Percentiles rank a stretch among this genome's conserved stretches.
Conservation (phyloP, 2,888 invertebrate species). For the Perithous albicinctus region DNA sequence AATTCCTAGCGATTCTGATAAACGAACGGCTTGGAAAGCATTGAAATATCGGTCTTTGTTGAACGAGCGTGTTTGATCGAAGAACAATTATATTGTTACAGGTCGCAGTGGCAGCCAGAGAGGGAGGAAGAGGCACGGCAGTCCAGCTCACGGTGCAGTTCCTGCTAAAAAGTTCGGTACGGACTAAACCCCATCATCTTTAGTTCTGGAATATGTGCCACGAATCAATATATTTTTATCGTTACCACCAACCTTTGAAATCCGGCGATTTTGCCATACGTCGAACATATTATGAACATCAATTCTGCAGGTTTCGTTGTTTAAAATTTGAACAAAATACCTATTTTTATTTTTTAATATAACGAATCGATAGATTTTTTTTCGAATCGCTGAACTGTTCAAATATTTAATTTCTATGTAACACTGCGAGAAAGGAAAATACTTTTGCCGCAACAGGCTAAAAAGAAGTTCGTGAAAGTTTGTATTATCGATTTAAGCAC, state of each 20-base stretch:
- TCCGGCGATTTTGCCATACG: not conserved
- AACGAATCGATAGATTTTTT: not conserved
- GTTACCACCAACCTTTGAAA: slow-evolving; percentile 40
- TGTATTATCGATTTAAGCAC: slow-evolving; percentile 39
- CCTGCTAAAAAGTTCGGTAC: slow-evolving; percentile 59
- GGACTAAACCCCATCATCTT: slow-evolving; percentile 21
- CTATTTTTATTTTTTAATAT: slow-evolving; percentile 1
- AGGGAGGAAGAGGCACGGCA: slow-evolving; percentile 66
- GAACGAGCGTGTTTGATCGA: not conserved
- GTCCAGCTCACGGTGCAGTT: slow-evolving; percentile 57
- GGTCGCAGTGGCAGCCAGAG: slow-evolving; percentile 57
- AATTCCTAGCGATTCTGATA: slow-evolving; percentile 67
- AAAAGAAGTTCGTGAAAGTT: not conserved
- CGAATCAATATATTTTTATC: slow-evolving; percentile 53
- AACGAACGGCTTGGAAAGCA: not conserved
- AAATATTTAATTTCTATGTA: slow-evolving; percentile 1
- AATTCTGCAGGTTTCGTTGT: not conserved
- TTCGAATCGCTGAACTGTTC: not conserved
- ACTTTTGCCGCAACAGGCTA: not conserved
- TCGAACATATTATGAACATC: not conserved
- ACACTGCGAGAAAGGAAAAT: not conserved
- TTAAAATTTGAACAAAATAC: not conserved
- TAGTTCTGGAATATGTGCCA: not conserved
- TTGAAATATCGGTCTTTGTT: not conserved
- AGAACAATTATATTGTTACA: slow-evolving; percentile 41